Percentiles rank a stretch among this genome's conserved stretches.
Conservation (phyloP, 2,888 invertebrate species). For the Choristoneura rosaceana region DNA sequence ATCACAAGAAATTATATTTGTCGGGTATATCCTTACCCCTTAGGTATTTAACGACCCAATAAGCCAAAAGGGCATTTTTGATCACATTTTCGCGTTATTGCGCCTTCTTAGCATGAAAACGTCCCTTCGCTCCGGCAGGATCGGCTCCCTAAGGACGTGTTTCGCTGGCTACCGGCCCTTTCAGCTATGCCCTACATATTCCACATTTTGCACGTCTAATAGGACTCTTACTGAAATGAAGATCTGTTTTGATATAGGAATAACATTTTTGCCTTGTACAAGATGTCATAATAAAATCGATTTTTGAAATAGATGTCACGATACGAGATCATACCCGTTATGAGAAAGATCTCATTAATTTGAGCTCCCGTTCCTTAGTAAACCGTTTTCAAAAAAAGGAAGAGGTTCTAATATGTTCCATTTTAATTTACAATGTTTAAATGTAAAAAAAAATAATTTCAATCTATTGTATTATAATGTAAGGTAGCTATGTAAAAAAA, state of each 20-base stretch:
- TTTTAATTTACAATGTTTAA: too few relatives aligned
- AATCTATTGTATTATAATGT: too few relatives aligned
- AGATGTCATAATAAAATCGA: neutral
- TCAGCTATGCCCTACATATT: constrained; percentile 35
- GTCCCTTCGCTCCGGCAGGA: constrained; percentile 22
- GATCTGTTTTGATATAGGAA: constrained; percentile 23
- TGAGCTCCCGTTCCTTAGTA: too few relatives aligned
- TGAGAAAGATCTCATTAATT: neutral
- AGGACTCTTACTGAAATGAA: constrained; percentile 24
- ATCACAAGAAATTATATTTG: neutral
- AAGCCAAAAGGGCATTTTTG: constrained; percentile 33
- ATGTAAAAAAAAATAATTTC: too few relatives aligned
- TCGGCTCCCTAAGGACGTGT: constrained; percentile 34
- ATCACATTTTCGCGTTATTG: constrained; percentile 38
- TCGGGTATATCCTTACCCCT: constrained; percentile 3
- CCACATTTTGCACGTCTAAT: constrained; percentile 32
- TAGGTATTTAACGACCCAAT: constrained; percentile 25
- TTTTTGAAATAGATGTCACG: neutral
- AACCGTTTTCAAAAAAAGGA: too few relatives aligned
- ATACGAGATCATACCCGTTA: too few relatives aligned
- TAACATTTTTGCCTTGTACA: neutral
- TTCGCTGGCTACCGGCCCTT: constrained; percentile 32
- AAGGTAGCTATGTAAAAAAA: constrained; percentile 8
- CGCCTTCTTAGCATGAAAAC: constrained; percentile 31
- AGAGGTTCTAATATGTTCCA: too few relatives aligned